These are phyloP conservation scores for Drosophila pseudoobscura DNA, from an alignment of 1,140 invertebrate species.

Conservation along the genomic window DNA sequence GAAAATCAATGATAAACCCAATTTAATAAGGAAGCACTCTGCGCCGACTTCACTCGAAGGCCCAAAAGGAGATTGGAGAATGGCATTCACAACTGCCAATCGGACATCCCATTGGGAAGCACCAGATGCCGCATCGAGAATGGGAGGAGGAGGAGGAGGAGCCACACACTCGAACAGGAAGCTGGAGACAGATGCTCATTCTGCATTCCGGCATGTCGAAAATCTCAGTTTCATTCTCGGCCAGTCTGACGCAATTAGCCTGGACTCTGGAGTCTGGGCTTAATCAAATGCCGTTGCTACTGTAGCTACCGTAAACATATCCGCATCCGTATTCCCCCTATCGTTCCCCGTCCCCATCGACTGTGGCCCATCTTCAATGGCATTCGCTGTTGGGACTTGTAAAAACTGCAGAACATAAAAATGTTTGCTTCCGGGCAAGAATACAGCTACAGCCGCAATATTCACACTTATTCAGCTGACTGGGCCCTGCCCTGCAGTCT, in stretches of 20 bases:
- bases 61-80: too few species aligned
- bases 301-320: slow-evolving; percentile 4
- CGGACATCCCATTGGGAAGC: background rate
- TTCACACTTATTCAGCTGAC: slow-evolving; percentile 56
- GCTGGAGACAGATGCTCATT: slow-evolving; percentile 19
- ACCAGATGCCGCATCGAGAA: background rate
- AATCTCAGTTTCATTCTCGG: slow-evolving; percentile 30
- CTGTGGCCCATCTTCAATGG: background rate
- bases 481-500: background rate
- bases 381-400: slow-evolving; percentile 4
- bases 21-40: too few species aligned
- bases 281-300: slow-evolving; percentile 48
- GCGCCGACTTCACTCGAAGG: too few species aligned
- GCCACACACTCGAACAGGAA: slow-evolving; percentile 3
- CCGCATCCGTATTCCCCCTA: background rate
- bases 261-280: slow-evolving; percentile 19
- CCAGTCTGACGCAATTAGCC: slow-evolving; percentile 22
- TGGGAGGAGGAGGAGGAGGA: background rate
- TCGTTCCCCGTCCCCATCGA: background rate
- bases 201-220: slow-evolving; percentile 12
- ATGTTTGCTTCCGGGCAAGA: slow-evolving; percentile 37
- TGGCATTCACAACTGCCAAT: too few species aligned
- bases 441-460: slow-evolving; percentile 53
- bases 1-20: too few species aligned
- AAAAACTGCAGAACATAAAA: slow-evolving; percentile 40